A percentile compares a stretch with the other conserved stretches of the same genome.
phyloP scores from a whole-genome alignment of 2,888 invertebrate species.

The Parnassius glacialis region DNA sequence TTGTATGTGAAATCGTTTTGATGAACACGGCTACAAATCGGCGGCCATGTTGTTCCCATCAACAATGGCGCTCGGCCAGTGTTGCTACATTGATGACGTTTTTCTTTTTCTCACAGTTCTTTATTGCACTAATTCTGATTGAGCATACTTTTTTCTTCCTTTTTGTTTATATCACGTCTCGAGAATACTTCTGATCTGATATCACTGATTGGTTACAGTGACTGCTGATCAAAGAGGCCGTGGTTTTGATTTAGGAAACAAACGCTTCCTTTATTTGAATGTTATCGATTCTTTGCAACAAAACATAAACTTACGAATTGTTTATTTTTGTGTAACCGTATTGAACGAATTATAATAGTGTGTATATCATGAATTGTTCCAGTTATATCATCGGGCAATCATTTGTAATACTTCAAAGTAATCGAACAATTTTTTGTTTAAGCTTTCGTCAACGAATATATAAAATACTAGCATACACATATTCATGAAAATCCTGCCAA shows the following conservation, averaged over 20 bases:
- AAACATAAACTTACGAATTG: slow-evolving; percentile 26
- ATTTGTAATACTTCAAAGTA: slow-evolving; percentile 15
- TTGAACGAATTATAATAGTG: slow-evolving; percentile 26
- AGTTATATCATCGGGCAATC: slow-evolving; percentile 13
- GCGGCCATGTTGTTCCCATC: slow-evolving; percentile 55
- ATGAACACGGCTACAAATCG: slow-evolving; percentile 47
- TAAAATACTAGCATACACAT: slow-evolving; percentile 6
- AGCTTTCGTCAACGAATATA: slow-evolving; percentile 11
- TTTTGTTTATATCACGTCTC: slow-evolving; percentile 31
- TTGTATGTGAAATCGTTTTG: slow-evolving; percentile 46
- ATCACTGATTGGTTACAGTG: slow-evolving; percentile 26
- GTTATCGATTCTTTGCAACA: slow-evolving; percentile 25
- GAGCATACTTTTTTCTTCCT: slow-evolving; percentile 50
- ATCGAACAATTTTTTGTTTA: slow-evolving; percentile 16
- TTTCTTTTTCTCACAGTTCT: slow-evolving; percentile 47
- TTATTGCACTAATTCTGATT: slow-evolving; percentile 60
- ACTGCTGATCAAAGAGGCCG: slow-evolving; percentile 27
- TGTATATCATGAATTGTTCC: slow-evolving; percentile 8
- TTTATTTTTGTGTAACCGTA: slow-evolving; percentile 24
- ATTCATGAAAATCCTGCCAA: not conserved
- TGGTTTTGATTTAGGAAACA: slow-evolving; percentile 26
- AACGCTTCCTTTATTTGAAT: slow-evolving; percentile 26
- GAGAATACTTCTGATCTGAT: slow-evolving; percentile 27
- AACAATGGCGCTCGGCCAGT: slow-evolving; percentile 51
- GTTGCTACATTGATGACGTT: slow-evolving; percentile 55